Conservation (phyloP, 1,140 invertebrate genomes). For the roundworm (Caenorhabditis elegans) region DNA sequence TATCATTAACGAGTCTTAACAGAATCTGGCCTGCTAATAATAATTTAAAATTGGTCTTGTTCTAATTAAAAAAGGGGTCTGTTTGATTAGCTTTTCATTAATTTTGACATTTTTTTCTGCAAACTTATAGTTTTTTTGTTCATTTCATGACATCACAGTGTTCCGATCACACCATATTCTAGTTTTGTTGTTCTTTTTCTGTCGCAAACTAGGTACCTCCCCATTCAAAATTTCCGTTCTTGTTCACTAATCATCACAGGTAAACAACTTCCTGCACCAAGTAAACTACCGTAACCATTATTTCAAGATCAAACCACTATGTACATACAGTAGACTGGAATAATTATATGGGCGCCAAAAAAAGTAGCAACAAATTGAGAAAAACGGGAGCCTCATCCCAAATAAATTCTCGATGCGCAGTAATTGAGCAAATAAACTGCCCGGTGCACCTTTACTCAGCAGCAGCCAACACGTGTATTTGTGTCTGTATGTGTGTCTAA, state of each 20-base stretch:
- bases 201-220: neutral
- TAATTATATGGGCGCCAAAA: neutral
- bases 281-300: neutral
- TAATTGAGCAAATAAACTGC: neutral
- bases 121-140: neutral
- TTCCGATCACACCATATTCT: no score
- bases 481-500: neutral
- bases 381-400: neutral
- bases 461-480: conserved; percentile 19
- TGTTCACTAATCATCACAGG: neutral
- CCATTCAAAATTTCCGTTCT: neutral
- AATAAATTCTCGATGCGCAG: neutral
- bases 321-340: neutral
- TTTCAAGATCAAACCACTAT: conserved; percentile 2
- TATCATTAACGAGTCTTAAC: no score
- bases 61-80: no score
- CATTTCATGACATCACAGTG: neutral
- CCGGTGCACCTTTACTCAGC: neutral
- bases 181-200: neutral
- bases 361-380: no score
- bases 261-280: neutral
- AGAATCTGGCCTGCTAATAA: no score
- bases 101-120: neutral
- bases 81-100: neutral
- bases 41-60: no score